Percentiles rank a stretch among this genome's conserved stretches.
phyloP scores from a whole-genome alignment of 2,113 vertebrate species.

The Octodon degus region DNA sequence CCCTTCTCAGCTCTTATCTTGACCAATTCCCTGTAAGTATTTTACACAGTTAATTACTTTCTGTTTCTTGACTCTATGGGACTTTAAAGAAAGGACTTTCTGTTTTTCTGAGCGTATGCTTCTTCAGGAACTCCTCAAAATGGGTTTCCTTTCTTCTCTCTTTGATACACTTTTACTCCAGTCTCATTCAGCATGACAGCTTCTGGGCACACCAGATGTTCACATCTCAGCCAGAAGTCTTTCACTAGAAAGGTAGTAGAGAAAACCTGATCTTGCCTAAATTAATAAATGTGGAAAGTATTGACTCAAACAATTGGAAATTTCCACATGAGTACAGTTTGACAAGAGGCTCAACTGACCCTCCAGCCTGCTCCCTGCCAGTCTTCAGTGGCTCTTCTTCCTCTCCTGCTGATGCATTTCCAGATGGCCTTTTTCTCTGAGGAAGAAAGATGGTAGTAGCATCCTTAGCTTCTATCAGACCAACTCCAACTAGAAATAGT shows the following conservation, averaged over 20 bases:
- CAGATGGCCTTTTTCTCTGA: not conserved
- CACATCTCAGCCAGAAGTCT: not conserved
- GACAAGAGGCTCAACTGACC: not conserved
- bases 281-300: not conserved
- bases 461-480: not conserved
- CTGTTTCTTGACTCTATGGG: not conserved
- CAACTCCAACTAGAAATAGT: not conserved
- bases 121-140: not conserved
- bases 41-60: slow-evolving; percentile 26
- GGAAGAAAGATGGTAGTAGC: not conserved
- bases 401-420: not conserved
- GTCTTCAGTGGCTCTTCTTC: not conserved
- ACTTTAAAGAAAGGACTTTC: not conserved
- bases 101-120: not conserved
- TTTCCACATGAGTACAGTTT: not conserved
- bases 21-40: not conserved
- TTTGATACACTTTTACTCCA: not conserved
- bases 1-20: slow-evolving; percentile 32
- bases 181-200: not conserved
- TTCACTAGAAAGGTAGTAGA: not conserved
- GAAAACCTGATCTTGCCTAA: not conserved
- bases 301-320: not conserved
- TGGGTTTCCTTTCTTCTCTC: not conserved
- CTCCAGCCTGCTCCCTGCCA: not conserved
- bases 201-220: not conserved